Percentiles rank a stretch among this genome's conserved stretches.
phyloP scores from a whole-genome alignment of 2,113 vertebrate genomes.

The Picathartes gymnocephalus region DNA sequence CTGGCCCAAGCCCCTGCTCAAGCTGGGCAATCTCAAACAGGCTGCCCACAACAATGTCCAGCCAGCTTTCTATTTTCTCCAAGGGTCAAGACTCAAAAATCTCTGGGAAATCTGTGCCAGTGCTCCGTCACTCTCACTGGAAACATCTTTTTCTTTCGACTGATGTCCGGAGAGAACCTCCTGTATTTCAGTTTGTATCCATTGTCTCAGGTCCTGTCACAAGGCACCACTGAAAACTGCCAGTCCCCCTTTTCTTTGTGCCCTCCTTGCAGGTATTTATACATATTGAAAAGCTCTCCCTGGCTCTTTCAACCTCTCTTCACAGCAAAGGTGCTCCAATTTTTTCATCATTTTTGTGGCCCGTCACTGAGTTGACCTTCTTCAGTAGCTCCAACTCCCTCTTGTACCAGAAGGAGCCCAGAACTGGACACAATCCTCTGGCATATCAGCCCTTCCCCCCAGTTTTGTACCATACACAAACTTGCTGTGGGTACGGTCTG shows the following conservation, averaged over 20 bases:
- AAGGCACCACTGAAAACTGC: neutral
- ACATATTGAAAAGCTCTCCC: neutral
- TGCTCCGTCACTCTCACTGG: too few relatives aligned
- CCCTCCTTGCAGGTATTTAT: neutral
- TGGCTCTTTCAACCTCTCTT: neutral
- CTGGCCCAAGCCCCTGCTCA: neutral
- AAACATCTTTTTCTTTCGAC: neutral
- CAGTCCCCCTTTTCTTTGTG: too few relatives aligned
- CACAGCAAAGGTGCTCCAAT: neutral
- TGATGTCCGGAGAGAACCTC: neutral
- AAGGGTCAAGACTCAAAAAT: too few relatives aligned
- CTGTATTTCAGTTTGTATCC: neutral
- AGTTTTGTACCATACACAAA: neutral
- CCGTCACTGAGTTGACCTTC: neutral
- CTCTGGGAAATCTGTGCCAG: too few relatives aligned
- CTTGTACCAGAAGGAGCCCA: neutral
- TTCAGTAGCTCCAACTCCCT: neutral
- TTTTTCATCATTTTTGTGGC: neutral
- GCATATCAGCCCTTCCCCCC: neutral
- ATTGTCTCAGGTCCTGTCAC: neutral
- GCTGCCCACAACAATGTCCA: neutral
- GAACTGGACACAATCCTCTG: neutral
- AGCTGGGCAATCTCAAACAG: neutral
- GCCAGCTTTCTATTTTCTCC: neutral
- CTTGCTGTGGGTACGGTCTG: neutral